Percentiles rank a stretch among this genome's conserved stretches.
phyloP scores from a whole-genome alignment of 2,113 vertebrate genomes.

The Chrysochloris asiatica region DNA sequence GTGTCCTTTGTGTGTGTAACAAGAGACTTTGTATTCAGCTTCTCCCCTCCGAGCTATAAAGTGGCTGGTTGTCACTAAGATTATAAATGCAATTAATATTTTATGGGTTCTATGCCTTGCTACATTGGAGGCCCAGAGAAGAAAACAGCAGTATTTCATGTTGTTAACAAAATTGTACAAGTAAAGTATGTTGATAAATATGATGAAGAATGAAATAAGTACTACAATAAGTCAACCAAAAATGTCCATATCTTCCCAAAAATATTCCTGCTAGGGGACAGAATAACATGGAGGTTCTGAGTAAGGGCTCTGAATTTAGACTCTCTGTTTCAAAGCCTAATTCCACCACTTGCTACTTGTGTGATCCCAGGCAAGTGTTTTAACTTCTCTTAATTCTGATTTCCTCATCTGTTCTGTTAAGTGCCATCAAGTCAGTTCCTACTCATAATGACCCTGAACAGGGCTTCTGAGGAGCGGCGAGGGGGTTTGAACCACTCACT shows the following conservation, averaged over 20 bases:
- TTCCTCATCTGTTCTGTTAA: no score
- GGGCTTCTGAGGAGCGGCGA: no score
- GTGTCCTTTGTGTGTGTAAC: slow-evolving; percentile 49
- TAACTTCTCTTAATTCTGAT: slow-evolving; percentile 4
- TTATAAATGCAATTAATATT: slow-evolving; percentile 50
- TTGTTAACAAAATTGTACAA: slow-evolving; percentile 50
- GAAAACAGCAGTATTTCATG: slow-evolving; percentile 9
- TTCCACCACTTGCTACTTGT: neutral
- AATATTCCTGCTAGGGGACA: neutral
- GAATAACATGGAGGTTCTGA: neutral
- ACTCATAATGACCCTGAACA: no score
- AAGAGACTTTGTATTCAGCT: slow-evolving; percentile 83
- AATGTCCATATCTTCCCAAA: neutral
- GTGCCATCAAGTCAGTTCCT: no score
- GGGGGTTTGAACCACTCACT: no score
- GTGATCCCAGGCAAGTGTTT: neutral
- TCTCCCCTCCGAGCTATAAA: slow-evolving; percentile 66
- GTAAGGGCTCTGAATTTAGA: neutral
- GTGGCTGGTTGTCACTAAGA: slow-evolving; percentile 66
- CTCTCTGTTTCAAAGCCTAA: neutral
- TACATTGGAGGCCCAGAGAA: slow-evolving; percentile 19
- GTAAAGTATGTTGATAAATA: slow-evolving; percentile 39
- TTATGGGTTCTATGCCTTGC: slow-evolving; percentile 54
- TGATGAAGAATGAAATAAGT: neutral
- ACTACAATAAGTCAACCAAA: neutral